Conservation (phyloP, 2,797 vertebrate genomes). For the Enteromius mattozi region DNA sequence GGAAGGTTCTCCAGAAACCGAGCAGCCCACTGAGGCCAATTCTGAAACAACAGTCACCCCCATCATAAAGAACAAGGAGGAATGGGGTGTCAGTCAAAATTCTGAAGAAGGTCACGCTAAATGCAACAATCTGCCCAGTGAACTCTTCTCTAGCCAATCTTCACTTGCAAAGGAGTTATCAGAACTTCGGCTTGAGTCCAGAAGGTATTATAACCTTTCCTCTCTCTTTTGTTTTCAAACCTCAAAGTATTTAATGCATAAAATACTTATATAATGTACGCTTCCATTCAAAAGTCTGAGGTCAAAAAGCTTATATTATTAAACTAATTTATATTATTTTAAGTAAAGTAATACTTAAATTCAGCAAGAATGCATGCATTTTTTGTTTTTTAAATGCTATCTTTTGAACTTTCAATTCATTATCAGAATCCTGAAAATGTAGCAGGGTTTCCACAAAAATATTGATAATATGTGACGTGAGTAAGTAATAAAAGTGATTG, state of each 20-base stretch:
- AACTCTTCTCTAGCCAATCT: constrained; percentile 53
- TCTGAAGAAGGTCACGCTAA: background rate
- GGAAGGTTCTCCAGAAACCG: constrained; percentile 63
- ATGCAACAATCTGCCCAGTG: background rate
- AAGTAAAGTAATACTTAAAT: background rate
- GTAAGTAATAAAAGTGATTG: background rate
- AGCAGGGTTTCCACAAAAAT: background rate
- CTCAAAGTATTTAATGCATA: background rate
- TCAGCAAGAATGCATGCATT: background rate
- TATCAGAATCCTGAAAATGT: background rate
- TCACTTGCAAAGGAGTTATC: constrained; percentile 75
- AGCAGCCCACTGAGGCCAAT: constrained; percentile 48
- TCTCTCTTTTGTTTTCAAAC: background rate
- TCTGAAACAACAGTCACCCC: constrained; percentile 55
- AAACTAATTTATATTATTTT: too few species aligned
- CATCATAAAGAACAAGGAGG: constrained; percentile 46
- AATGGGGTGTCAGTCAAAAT: background rate
- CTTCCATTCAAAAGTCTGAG: background rate
- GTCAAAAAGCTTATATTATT: background rate
- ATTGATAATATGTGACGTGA: background rate
- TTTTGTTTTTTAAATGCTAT: background rate
- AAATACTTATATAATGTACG: background rate
- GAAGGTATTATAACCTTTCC: constrained; percentile 70
- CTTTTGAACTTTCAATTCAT: background rate
- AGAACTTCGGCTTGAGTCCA: constrained; percentile 78